Base-by-base conservation (phyloP, 2,113 vertebrate species). In the Channa maculata region DNA sequence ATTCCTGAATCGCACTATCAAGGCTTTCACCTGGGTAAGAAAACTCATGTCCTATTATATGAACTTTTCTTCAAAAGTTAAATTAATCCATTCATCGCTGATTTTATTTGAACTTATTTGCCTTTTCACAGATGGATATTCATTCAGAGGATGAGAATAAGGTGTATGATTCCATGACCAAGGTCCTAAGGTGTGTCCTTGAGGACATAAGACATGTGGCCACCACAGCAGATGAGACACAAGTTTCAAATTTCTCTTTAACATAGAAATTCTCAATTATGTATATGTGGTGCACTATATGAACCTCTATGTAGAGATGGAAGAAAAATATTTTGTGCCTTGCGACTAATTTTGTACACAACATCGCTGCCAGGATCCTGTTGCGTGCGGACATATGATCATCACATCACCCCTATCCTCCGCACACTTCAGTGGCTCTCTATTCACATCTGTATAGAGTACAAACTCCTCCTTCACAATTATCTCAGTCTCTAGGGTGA, bases 21-120 rank as follows among this genome's bases (percentile, higher is more conserved):
- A 95, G 90, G 96, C 97, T 76, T 96, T 99, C 82, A 99, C 96
- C 24, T 94, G 95, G 96, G 98, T 96, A 90, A 92, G 93, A 89
- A 38, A 49, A 51, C 7, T 8, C 14, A 15, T 0, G 8, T 15
- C 3, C 2, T 4, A 2, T 39, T n/a, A 12, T 37, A 34, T 69
- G 37, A 2, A 3, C 51, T 39, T n/a, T 0, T 8, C 34, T 13
- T 41, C 10, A 67, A 52, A 6, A 58, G n/a, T 15, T 9, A 9
- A 4, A 43, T 41, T 41, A 0, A 58, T 10, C 15, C 24, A 2
- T 1, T 2, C 0, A 2, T 13, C 13, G 24, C 1, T 24, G 5
- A 2, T 58, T 46, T 11, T 2, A 6, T 34, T 46, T 55, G 36
- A 6, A 58, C 58, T 38, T 57, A 0, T 80, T 64, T 80, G 58